Base-by-base conservation (phyloP, 2,797 vertebrate species). In the Notoglanidium macrostoma region DNA sequence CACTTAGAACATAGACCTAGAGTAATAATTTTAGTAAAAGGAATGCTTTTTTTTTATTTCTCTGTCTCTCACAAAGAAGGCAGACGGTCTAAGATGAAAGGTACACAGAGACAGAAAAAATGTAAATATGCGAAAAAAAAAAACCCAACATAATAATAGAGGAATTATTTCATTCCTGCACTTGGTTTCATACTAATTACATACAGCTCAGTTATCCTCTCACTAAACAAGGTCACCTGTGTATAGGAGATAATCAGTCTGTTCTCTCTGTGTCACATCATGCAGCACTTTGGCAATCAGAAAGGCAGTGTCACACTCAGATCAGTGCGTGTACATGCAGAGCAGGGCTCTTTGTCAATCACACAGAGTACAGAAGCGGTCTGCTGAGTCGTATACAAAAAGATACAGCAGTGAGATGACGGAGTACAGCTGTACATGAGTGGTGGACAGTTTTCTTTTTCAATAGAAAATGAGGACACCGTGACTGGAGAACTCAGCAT, bases 281-380 rank as follows among this genome's bases (percentile, higher is more conserved):
- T 4, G 29, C 26, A 83, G 78, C 77, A 88, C 83, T 90, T 91
- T 91, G 90, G 90, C 90, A 90, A 88, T 88, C 79, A 78, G 73
- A 85, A 82, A 85, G 87, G 87, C 87, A 88, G 87, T 88, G 87
- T 74, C 61, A 54, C 87, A 85, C 57, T 74, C 59, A 89, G 83
- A 87, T 84, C 44, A 87, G 77, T 85, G 79, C 86, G 59, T 81
- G 19, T 87, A 88, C 81, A 77, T 67, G 84, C 89, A 86, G 87
- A 90, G 90, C 90, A 86, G 81, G 55, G 76, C 90, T 87, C 88
- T 88, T 90, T 91, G 87, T 91, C 90, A 78, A 17, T 82, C 74
- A 78, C 86, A 85, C 84, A 51, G 63, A 85, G n/a, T 40, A 63
- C 29, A 85, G 67, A 73, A 32, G 32, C 3, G n/a, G 67, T 80